Evolutionary conservation across 2,797 vertebrate genomes (phyloP), one percentile per base, ranked within the genome.

Genomic region (Bradypus variegatus): DNA sequence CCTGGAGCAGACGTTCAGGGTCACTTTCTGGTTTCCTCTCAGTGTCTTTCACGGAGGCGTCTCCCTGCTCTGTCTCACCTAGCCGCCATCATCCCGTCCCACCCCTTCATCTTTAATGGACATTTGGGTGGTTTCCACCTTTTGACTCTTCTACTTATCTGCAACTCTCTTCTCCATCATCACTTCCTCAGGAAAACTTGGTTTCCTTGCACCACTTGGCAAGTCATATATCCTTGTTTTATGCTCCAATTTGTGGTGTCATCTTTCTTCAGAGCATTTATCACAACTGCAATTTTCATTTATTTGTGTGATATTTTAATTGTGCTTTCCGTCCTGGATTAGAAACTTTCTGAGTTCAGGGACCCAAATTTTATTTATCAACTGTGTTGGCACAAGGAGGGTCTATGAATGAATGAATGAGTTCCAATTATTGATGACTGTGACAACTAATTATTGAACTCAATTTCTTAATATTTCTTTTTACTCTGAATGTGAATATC

Each of bases 151-250:
- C 27, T 11, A 19, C 33, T n/a, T 6, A 53, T 16, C 50, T 67
- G 8, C 18, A 72, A 4, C 78, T 64, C 58, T 77, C 50, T 45
- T 11, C 9, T 72, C 15, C 1, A 0, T 60, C 25, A 12, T 72
- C n/a, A 31, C 45, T 14, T 21, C 38, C 33, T 89, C 45, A 7
- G 12, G 85, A 73, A n/a, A 64, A 55, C 36, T 16, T n/a, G 4
- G 16, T 12, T 12, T 21, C 4, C n/a, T 9, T 3, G 21, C 33
- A 8, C 33, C 3, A 21, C 0, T 38, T 21, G 55, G 16, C n/a
- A 78, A 70, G 53, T 70, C 18, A 21, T 4, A 1, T 25, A 55
- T 5, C 33, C 38, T 72, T 88, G 21, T 23, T 88, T 78, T 33
- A 29, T 55, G 14, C 45, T 72, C n/a, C 2, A 12, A 18, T 65